A percentile compares a stretch with the other conserved stretches of the same genome.
Evolutionary conservation across 2,113 vertebrate species (phyloP).

Genomic region (Myiopsitta monachus): DNA sequence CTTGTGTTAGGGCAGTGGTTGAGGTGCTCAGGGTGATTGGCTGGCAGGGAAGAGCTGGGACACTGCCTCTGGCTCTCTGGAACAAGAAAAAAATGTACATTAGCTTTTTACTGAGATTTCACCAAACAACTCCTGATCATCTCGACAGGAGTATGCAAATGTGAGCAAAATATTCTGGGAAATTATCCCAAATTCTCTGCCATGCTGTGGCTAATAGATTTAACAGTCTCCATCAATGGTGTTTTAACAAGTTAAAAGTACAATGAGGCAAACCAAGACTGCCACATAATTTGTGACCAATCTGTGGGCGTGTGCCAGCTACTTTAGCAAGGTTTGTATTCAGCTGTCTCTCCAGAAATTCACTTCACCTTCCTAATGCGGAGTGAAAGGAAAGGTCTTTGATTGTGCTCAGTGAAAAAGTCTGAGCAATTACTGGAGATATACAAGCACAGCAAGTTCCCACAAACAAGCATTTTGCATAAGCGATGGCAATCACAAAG

Average conservation of each 20-base stretch:
- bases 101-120: background rate
- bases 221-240: background rate
- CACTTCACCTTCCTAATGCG: background rate
- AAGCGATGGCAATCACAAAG: background rate
- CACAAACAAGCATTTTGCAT: background rate
- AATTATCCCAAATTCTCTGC: background rate
- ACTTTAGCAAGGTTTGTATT: background rate
- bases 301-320: background rate
- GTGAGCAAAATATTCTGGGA: background rate
- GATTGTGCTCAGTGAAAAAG: background rate
- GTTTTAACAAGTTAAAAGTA: background rate
- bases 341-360: background rate
- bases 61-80: fast-evolving
- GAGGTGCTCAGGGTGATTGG: background rate
- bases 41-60: background rate
- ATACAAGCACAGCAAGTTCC: background rate
- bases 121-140: background rate
- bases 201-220: background rate
- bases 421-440: background rate
- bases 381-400: background rate
- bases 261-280: background rate
- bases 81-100: background rate
- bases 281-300: background rate
- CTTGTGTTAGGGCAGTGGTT: background rate
- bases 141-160: background rate